Evolutionary conservation across 2,888 invertebrate species (phyloP).

Genomic region (Acrobasis repandana): DNA sequence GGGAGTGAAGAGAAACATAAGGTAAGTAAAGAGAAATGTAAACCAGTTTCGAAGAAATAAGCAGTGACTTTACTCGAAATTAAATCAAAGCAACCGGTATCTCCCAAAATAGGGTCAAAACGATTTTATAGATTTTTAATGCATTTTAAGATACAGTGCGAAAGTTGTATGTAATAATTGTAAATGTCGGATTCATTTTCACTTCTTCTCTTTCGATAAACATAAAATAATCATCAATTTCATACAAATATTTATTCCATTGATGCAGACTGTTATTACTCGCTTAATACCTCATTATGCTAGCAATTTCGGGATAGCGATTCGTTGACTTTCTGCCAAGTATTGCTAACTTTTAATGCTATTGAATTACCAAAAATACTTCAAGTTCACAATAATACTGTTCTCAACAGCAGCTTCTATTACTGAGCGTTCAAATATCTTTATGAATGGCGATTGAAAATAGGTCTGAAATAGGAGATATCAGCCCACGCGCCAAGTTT

Average conservation of each 20-base stretch:
- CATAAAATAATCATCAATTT: too few species aligned
- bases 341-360: not conserved
- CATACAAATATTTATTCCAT: not conserved
- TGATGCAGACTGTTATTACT: not conserved
- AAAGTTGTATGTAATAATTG: too few species aligned
- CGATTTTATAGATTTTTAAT: too few species aligned
- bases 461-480: not conserved
- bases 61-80: not conserved
- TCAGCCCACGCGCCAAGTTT: too few species aligned
- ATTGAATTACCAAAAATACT: not conserved
- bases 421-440: not conserved
- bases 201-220: too few species aligned
- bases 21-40: not conserved
- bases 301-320: slow-evolving; percentile 7
- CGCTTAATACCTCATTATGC: slow-evolving; percentile 2
- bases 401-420: not conserved
- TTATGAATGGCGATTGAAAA: not conserved
- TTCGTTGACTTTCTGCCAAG: slow-evolving; percentile 16
- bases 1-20: not conserved
- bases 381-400: not conserved
- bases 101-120: too few species aligned
- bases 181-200: too few species aligned
- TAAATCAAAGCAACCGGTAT: not conserved
- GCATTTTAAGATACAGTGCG: too few species aligned
- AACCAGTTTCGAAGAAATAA: not conserved